Evolutionary conservation across 2,797 vertebrate species (phyloP).

Genomic region (Squalus acanthias): DNA sequence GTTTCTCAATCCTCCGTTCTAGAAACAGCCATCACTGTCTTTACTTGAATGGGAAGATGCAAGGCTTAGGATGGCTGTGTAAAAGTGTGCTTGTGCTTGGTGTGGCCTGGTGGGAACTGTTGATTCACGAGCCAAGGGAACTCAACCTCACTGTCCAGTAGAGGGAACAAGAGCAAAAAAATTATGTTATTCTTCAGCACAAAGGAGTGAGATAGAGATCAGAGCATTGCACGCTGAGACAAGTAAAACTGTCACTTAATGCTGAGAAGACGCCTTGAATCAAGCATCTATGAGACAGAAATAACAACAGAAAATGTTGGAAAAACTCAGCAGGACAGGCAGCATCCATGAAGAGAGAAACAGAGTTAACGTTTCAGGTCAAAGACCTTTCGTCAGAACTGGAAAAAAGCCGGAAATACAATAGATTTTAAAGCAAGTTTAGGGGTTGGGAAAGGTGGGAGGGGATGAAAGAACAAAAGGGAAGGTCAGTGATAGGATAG

Average conservation of each 20-base stretch:
- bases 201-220: background rate
- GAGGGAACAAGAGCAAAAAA: background rate
- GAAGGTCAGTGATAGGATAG: too few relatives aligned
- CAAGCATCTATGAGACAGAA: background rate
- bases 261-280: background rate
- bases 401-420: too few relatives aligned
- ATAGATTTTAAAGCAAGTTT: too few relatives aligned
- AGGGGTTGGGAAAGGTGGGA: too few relatives aligned
- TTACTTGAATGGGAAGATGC: background rate
- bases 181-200: background rate
- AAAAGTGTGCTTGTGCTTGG: background rate
- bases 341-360: too few relatives aligned
- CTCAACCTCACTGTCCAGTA: background rate
- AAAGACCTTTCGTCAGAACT: too few relatives aligned
- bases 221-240: background rate
- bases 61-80: background rate
- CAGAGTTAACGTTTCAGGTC: too few relatives aligned
- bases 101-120: background rate
- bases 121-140: background rate
- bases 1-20: background rate
- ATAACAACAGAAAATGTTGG: too few relatives aligned
- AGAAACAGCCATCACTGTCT: background rate
- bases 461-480: too few relatives aligned
- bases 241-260: background rate
- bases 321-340: too few relatives aligned